phyloP scores from a whole-genome alignment of 2,797 vertebrate species.

The Crax fasciolata region DNA sequence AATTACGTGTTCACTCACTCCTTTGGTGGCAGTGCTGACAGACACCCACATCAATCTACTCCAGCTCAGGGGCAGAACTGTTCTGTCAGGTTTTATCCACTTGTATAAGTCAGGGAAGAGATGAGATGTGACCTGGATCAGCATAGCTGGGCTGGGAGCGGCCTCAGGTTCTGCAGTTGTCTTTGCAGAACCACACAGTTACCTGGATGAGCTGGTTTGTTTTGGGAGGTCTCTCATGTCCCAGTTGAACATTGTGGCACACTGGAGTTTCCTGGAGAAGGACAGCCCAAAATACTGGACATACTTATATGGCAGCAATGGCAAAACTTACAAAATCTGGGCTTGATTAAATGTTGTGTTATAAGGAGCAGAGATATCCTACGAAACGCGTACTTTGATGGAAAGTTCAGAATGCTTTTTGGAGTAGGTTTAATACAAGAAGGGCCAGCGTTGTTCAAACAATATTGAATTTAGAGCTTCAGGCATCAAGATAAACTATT shows the following conservation, averaged over 20 bases:
- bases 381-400: not conserved
- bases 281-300: not conserved
- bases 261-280: not conserved
- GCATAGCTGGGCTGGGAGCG: not conserved
- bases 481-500: conserved; percentile 48
- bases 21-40: conserved; percentile 2
- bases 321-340: not conserved
- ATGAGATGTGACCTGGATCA: not conserved
- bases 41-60: not conserved
- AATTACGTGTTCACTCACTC: not conserved
- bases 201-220: not conserved
- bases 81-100: not conserved
- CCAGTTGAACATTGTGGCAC: fast-evolving
- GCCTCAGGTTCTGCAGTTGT: not conserved
- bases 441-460: not conserved
- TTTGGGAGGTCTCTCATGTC: not conserved
- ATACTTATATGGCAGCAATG: not conserved
- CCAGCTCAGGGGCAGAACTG: not conserved
- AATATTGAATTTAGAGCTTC: conserved; percentile 38
- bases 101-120: not conserved
- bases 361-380: not conserved
- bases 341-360: not conserved
- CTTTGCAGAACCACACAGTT: not conserved
- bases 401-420: conserved; percentile 16
- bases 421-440: conserved; percentile 2